phyloP scores from a whole-genome alignment of 2,888 invertebrate species.

The Emmelina monodactyla region DNA sequence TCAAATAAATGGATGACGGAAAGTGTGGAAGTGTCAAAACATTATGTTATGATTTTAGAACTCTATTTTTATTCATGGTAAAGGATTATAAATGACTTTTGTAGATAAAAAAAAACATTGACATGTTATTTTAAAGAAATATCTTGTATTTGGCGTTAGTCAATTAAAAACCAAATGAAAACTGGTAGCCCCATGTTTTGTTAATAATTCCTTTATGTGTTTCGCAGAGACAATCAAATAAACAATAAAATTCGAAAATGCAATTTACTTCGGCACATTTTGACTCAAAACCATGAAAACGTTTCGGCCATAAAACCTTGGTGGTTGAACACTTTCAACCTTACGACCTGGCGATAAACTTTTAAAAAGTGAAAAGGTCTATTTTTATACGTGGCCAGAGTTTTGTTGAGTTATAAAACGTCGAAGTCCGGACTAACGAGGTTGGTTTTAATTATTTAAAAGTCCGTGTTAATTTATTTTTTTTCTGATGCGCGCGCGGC shows the following conservation, averaged over 20 bases:
- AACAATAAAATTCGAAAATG: slow-evolving; percentile 45
- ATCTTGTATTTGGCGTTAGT: too few species aligned
- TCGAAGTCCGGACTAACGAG: slow-evolving; percentile 45
- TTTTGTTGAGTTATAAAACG: slow-evolving; percentile 31
- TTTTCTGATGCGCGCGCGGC: slow-evolving; percentile 33
- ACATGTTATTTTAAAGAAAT: too few species aligned
- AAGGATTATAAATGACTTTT: too few species aligned
- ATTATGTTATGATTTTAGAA: too few species aligned
- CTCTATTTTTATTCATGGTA: too few species aligned
- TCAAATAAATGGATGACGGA: slow-evolving; percentile 15
- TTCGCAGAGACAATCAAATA: slow-evolving; percentile 37
- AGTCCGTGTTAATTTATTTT: slow-evolving; percentile 56
- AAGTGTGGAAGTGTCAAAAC: slow-evolving; percentile 17
- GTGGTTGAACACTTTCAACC: slow-evolving; percentile 13
- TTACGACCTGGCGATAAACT: slow-evolving; percentile 16
- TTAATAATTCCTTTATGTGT: slow-evolving; percentile 8
- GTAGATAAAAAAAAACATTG: too few species aligned
- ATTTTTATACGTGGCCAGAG: slow-evolving; percentile 9
- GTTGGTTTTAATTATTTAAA: slow-evolving; percentile 58
- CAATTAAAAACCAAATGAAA: slow-evolving; percentile 5
- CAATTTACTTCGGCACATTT: slow-evolving; percentile 41
- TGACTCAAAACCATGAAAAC: slow-evolving; percentile 15
- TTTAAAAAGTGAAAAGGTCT: slow-evolving; percentile 7
- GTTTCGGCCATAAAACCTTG: slow-evolving; percentile 3
- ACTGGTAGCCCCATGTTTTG: slow-evolving; percentile 14